Base-by-base conservation (phyloP, 2,113 vertebrate species). In the Morone chrysops region DNA sequence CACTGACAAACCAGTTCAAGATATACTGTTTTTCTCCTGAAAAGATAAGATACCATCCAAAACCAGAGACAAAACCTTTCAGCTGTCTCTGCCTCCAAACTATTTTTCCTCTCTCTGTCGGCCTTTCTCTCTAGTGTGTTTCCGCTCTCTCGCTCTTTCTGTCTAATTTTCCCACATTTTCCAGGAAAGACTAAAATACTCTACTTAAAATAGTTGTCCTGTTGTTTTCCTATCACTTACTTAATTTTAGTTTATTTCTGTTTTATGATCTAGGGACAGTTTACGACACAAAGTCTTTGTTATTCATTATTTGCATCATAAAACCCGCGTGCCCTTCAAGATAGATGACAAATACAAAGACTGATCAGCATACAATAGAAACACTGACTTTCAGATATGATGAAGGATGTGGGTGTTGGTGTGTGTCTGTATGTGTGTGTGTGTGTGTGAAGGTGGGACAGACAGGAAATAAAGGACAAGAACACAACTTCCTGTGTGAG, bases 401-500 rank as follows among this genome's bases (percentile, higher is more conserved):
- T 67, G 0, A 57, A 75, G 56, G 60, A 70, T 65, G 75, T 36
- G 38, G 56, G 41, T 18, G 11, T 18, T 9, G 2, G 14, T 72
- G 60, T 62, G 45, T 67, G 22, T 50, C 31, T 31, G 31, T 47
- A 3, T 59, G 7, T 22, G 4, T 71, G 38, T 53, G 31, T 69
- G 20, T 25, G 22, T 63, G 18, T 75, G 88, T 92, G 82, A 91
- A 83, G 54, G 83, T 84, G 61, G 75, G 68, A 88, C 56, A 31
- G 77, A 80, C 79, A 82, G 90, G 92, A 92, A 91, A 68, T 43
- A 38, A 62, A 0, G 50, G 59, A 88, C 80, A 81, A 75, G 74
- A 87, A 62, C 83, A 82, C 68, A 79, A 83, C 80, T 89, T 93
- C 90, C 92, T 85, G 81, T 84, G 78, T 79, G 77, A 75, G 20